phyloP scores from a whole-genome alignment of 2,113 vertebrate species.

The Opisthocomus hoazin region DNA sequence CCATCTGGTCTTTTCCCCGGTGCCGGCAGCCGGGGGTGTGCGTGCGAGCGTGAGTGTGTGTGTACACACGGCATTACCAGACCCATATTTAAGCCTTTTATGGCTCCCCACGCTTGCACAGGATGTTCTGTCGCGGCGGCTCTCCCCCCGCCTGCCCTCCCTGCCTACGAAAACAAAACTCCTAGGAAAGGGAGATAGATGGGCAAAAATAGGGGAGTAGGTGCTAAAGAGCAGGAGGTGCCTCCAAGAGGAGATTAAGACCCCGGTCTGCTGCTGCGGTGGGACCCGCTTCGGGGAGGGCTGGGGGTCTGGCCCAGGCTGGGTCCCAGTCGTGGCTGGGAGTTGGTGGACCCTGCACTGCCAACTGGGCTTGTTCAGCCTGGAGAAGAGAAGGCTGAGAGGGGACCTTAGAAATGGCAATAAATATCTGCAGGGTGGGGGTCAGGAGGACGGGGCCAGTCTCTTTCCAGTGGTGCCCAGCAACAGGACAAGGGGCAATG shows the following conservation, averaged over 20 bases:
- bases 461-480: too few species aligned
- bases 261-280: not conserved
- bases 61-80: not conserved
- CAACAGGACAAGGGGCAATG: too few species aligned
- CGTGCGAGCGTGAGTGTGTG: not conserved
- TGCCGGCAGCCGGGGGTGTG: not conserved
- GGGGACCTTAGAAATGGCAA: too few species aligned
- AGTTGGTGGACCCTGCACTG: not conserved
- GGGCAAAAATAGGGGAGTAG: not conserved
- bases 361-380: too few species aligned
- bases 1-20: conserved; percentile 22
- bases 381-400: too few species aligned
- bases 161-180: not conserved
- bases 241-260: not conserved
- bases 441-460: too few species aligned
- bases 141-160: not conserved
- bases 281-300: not conserved
- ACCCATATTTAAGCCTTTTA: conserved; percentile 43
- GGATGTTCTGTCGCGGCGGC: not conserved
- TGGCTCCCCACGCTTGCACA: conserved; percentile 21
- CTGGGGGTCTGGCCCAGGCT: not conserved
- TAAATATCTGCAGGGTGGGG: too few species aligned
- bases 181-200: not conserved
- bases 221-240: not conserved
- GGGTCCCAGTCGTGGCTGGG: not conserved